A percentile compares a stretch with the other conserved stretches of the same genome.
phyloP scores from a whole-genome alignment of 2,888 invertebrate species.

The Aphidius colemani region DNA sequence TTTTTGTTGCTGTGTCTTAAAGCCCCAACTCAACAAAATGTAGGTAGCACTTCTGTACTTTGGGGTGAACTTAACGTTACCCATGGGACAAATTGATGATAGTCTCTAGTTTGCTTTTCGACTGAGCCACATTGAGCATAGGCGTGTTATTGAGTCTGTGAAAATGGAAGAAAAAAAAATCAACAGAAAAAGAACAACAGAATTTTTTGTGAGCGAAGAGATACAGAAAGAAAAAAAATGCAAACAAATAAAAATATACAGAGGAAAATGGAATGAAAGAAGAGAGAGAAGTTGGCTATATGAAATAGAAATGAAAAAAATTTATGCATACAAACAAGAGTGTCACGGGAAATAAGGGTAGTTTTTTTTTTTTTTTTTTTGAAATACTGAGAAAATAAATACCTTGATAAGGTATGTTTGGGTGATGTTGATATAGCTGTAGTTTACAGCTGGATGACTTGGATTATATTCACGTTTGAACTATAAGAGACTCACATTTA shows the following conservation, averaged over 20 bases:
- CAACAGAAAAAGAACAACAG: slow-evolving; percentile 15
- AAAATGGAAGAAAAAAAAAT: not conserved
- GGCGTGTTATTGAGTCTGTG: not conserved
- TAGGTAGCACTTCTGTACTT: not conserved
- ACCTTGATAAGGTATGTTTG: too few relatives aligned
- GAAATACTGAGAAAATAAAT: too few relatives aligned
- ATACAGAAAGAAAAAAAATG: slow-evolving; percentile 14
- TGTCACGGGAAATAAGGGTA: too few relatives aligned
- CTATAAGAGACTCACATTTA: too few relatives aligned
- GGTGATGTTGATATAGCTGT: too few relatives aligned
- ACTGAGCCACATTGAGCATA: not conserved
- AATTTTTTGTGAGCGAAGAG: too few relatives aligned
- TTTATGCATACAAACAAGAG: not conserved
- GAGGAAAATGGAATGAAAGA: not conserved
- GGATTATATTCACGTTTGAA: too few relatives aligned
- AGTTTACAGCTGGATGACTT: too few relatives aligned
- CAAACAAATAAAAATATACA: slow-evolving; percentile 6
- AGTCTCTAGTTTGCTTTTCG: not conserved
- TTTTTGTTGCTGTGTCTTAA: not conserved
- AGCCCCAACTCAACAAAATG: not conserved
- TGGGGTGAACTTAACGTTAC: slow-evolving; percentile 16
- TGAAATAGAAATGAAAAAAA: too few relatives aligned
- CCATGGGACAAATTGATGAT: slow-evolving; percentile 18
- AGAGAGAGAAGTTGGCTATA: not conserved
- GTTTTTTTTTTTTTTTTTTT: too few relatives aligned